Conservation (phyloP, 1,140 invertebrate genomes). For the Pseudomyrmex pallidus region DNA sequence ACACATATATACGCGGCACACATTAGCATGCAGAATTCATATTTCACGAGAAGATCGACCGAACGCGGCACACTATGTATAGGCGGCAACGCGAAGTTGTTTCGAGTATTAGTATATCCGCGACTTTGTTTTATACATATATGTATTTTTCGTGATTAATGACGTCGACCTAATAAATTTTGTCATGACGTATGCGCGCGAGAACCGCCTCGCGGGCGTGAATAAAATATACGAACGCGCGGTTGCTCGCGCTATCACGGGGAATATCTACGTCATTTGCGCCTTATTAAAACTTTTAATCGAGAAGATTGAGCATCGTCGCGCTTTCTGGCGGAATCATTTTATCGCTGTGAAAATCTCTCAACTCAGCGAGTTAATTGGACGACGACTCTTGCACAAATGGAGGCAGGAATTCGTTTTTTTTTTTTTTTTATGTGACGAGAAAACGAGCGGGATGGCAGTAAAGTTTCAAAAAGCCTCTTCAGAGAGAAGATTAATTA, state of each 20-base stretch:
- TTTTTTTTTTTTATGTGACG: too few species aligned
- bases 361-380: conserved; percentile 32
- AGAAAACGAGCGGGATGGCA: not conserved
- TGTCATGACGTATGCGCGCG: conserved; percentile 42
- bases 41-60: conserved; percentile 59
- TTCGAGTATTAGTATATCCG: not conserved
- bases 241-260: conserved; percentile 8
- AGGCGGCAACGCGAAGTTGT: conserved; percentile 47
- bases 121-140: too few species aligned
- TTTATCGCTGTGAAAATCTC: conserved; percentile 45
- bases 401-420: too few species aligned
- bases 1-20: too few species aligned
- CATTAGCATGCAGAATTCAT: conserved; percentile 70
- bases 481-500: not conserved
- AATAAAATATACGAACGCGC: conserved; percentile 56
- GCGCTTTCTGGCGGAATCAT: conserved; percentile 20
- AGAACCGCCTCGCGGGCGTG: not conserved
- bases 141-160: conserved; percentile 54
- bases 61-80: conserved; percentile 4
- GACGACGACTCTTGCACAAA: conserved; percentile 1
- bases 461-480: not conserved
- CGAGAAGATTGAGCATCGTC: conserved; percentile 27
- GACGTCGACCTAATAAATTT: conserved; percentile 62
- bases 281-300: conserved; percentile 38
- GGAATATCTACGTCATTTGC: conserved; percentile 42